These are phyloP conservation scores for Dusona sp. DNA, from an alignment of 2,888 invertebrate species.

Conservation along the genomic window DNA sequence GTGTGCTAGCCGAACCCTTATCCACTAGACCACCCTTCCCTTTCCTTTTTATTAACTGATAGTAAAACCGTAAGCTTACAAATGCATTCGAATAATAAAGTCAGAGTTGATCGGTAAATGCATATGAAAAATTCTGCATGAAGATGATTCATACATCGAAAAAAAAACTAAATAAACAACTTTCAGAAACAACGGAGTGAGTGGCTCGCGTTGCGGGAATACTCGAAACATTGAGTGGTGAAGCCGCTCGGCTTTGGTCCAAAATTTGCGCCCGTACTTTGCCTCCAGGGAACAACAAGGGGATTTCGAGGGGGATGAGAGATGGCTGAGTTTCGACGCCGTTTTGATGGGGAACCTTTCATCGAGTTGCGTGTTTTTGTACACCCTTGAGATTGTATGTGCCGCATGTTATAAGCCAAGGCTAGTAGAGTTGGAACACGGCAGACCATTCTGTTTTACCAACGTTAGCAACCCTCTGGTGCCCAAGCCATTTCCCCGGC, in stretches of 20 bases:
- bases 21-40: too few relatives aligned
- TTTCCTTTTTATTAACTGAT: too few relatives aligned
- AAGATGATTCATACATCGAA: not conserved
- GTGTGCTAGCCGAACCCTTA: too few relatives aligned
- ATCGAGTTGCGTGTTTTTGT: constrained; percentile 39
- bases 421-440: constrained; percentile 1
- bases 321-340: constrained; percentile 39
- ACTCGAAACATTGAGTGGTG: constrained; percentile 49
- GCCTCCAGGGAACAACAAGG: constrained; percentile 8
- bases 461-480: constrained; percentile 39
- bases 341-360: constrained; percentile 64
- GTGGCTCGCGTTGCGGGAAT: constrained; percentile 23
- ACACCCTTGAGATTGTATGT: constrained; percentile 29
- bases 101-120: not conserved
- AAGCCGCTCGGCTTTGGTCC: constrained; percentile 49
- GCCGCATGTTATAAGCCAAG: constrained; percentile 12
- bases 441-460: constrained; percentile 41
- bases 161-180: not conserved
- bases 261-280: constrained; percentile 47
- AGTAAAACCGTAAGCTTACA: not conserved
- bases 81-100: not conserved
- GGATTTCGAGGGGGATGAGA: not conserved
- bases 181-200: not conserved
- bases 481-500: constrained; percentile 26
- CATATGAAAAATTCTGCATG: not conserved